Evolutionary conservation across 2,113 vertebrate genomes (phyloP).

Genomic region (Salvator merianae): DNA sequence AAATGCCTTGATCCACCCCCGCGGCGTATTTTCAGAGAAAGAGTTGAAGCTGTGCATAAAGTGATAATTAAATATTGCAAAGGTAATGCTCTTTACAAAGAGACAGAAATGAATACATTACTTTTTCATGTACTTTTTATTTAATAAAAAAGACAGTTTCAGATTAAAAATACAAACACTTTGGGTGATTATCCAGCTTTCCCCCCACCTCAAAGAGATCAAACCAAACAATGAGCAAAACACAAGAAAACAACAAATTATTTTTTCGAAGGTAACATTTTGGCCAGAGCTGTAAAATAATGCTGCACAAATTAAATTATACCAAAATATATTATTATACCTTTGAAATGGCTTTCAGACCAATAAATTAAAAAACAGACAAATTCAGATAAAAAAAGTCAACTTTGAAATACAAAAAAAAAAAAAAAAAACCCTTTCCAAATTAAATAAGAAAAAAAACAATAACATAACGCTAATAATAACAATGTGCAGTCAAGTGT

Average conservation of each 20-base stretch:
- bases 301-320: slow-evolving; percentile 85
- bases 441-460: slow-evolving; percentile 83
- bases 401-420: slow-evolving; percentile 81
- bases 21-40: slow-evolving; percentile 40
- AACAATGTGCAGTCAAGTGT: slow-evolving; percentile 99
- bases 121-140: slow-evolving; percentile 71
- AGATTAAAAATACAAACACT: slow-evolving; percentile 81
- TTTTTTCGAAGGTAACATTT: slow-evolving; percentile 52
- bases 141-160: slow-evolving; percentile 79
- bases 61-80: slow-evolving; percentile 37
- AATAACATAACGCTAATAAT: slow-evolving; percentile 84
- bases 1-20: slow-evolving; percentile 56
- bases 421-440: slow-evolving; percentile 53
- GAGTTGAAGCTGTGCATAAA: slow-evolving; percentile 28
- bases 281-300: slow-evolving; percentile 78
- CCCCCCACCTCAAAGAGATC: slow-evolving; percentile 68
- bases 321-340: slow-evolving; percentile 88
- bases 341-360: slow-evolving; percentile 95
- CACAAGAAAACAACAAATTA: not conserved
- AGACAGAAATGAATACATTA: slow-evolving; percentile 45
- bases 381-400: slow-evolving; percentile 88
- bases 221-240: slow-evolving; percentile 71
- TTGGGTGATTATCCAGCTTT: slow-evolving; percentile 78
- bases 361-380: slow-evolving; percentile 93
- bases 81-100: not conserved